Conservation (phyloP, 2,113 vertebrate species). For the Arizona elegans region DNA sequence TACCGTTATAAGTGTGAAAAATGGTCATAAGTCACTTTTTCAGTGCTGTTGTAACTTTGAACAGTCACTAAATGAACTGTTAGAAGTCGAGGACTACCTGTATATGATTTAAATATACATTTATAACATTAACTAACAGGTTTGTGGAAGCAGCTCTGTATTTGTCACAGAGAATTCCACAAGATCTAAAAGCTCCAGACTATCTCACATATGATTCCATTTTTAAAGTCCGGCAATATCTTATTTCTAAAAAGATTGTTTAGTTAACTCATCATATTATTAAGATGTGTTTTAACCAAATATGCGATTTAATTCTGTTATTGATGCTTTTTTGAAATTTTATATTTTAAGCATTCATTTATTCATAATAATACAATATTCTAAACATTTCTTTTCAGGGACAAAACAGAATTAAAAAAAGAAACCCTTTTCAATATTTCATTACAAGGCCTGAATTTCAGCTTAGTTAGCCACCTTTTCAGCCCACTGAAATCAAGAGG, state of each 20-base stretch:
- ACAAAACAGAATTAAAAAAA: neutral
- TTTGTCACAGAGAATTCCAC: neutral
- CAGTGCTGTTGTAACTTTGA: neutral
- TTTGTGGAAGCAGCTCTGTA: neutral
- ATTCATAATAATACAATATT: constrained; percentile 17
- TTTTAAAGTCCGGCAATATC: neutral
- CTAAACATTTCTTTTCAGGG: neutral
- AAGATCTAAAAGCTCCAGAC: neutral
- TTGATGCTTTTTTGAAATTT: neutral
- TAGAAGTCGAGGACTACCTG: neutral
- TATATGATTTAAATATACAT: neutral
- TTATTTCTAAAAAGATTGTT: neutral
- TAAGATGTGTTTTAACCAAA: neutral
- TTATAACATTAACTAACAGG: neutral
- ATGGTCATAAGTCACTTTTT: neutral
- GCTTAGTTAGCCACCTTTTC: neutral
- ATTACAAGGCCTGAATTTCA: neutral
- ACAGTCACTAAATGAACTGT: neutral
- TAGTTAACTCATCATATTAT: neutral
- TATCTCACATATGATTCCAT: neutral
- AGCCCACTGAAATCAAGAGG: neutral
- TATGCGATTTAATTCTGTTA: neutral
- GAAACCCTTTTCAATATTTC: neutral
- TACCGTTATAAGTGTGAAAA: neutral
- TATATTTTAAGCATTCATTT: neutral